Evolutionary conservation across 2,797 vertebrate genomes (phyloP), one percentile per base, ranked within the genome.

Genomic region (Antrozous pallidus): DNA sequence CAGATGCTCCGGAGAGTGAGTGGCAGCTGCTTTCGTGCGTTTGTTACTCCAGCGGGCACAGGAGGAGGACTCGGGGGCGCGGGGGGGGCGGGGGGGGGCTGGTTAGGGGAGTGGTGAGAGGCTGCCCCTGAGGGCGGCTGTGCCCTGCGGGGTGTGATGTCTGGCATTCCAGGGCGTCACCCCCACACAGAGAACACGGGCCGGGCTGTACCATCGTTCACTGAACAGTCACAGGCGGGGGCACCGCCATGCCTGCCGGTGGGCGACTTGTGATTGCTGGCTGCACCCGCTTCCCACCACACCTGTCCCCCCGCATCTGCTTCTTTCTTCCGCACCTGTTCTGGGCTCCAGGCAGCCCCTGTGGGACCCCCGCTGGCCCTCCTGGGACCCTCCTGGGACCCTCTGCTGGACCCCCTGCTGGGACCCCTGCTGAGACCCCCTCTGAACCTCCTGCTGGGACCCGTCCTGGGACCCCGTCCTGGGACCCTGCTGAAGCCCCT

Each of bases 11-110:
- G 31, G 40, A 6, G 79, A 33, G 24, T 4, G 77, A 40, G 58
- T 24, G 24, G 40, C 18, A 8, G 40, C n/a, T 63, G n/a, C 79
- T 33, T n/a, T 45, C 8, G 5, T 22, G 40, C 40, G 0, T 1
- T 14, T 24, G 18, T 22, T 3, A n/a, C 16, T 10, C 2, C 9
- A 5, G 58, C 14, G 40, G 58, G 20, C 2, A 9, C 18, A 0
- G 42, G 28, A 45, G 8, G 79, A 9, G 13, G 2, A 11, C 36
- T 0, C 1, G 40, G 58, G 8, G 40, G 78, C 5, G 7, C 20
- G 38, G 28, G 12, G 40, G 38, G 28, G 10, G 5, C 31, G 78
- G 17, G 1, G 18, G 77, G 13, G 24, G 36, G 6, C 18, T 24
- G 22, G n/a, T 5, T 26, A 18, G 54, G 51, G 1, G 9, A 20